Evolutionary conservation across 2,888 invertebrate genomes (phyloP).

Genomic region (Tinea semifulvella): DNA sequence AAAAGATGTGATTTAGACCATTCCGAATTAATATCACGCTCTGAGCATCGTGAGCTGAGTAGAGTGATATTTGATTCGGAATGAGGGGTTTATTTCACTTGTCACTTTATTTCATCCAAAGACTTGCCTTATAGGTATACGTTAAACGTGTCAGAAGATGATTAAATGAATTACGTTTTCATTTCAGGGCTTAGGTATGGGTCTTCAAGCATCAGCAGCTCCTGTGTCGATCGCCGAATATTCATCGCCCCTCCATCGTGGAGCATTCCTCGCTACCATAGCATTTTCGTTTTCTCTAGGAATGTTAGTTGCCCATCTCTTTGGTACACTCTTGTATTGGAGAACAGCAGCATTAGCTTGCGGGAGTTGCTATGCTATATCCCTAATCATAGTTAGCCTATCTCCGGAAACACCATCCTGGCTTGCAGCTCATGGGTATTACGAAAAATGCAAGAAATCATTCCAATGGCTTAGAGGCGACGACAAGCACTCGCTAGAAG

Average conservation of each 20-base stretch:
- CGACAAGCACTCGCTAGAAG: constrained; percentile 47
- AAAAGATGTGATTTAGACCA: too few species aligned
- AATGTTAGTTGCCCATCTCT: constrained; percentile 69
- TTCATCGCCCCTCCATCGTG: constrained; percentile 67
- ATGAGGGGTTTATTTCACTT: too few species aligned
- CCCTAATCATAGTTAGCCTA: constrained; percentile 58
- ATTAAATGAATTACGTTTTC: too few species aligned
- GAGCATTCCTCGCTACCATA: constrained; percentile 69
- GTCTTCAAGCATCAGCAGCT: constrained; percentile 57
- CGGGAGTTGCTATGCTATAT: constrained; percentile 52
- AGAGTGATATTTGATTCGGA: too few species aligned
- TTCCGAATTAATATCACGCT: too few species aligned
- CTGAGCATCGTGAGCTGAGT: too few species aligned
- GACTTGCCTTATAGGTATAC: too few species aligned
- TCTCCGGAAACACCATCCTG: constrained; percentile 75
- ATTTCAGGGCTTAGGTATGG: constrained; percentile 60
- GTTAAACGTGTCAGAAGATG: too few species aligned
- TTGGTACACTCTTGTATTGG: constrained; percentile 72
- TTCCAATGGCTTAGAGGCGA: constrained; percentile 68
- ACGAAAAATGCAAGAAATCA: constrained; percentile 62
- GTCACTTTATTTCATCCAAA: too few species aligned
- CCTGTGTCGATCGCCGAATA: constrained; percentile 58
- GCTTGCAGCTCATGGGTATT: constrained; percentile 64
- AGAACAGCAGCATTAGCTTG: constrained; percentile 62
- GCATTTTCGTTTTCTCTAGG: constrained; percentile 71